Percentiles rank a stretch among this genome's conserved stretches.
Conservation (phyloP, 2,888 invertebrate genomes). For the Coremacera marginata region DNA sequence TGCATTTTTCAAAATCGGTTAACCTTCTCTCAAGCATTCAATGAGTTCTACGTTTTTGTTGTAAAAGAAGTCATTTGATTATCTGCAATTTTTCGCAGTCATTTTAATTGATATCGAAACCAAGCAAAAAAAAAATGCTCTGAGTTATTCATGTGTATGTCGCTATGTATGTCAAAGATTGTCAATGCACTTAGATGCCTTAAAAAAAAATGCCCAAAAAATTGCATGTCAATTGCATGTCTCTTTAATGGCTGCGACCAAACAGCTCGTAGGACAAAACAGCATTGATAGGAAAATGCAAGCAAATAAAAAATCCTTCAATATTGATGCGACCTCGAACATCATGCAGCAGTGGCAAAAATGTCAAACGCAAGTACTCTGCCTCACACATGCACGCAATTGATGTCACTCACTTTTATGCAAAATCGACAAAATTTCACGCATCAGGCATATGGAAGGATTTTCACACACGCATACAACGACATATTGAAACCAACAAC, state of each 20-base stretch:
- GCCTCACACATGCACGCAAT: neutral
- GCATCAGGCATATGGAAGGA: neutral
- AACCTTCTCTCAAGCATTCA: neutral
- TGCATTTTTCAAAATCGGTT: too few species aligned
- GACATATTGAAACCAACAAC: neutral
- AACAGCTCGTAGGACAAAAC: neutral
- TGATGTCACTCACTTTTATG: neutral
- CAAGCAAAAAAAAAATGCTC: neutral
- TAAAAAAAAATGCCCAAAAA: neutral
- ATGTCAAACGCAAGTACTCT: conserved; percentile 3
- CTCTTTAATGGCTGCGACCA: neutral
- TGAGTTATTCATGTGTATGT: neutral
- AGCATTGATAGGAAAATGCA: neutral
- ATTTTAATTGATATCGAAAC: conserved; percentile 23
- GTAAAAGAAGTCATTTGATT: conserved; percentile 8
- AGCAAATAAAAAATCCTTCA: neutral
- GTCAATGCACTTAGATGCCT: neutral
- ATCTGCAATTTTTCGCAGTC: neutral
- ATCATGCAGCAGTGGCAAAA: neutral
- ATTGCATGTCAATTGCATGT: neutral
- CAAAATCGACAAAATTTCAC: neutral
- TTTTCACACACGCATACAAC: too few species aligned
- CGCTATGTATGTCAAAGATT: neutral
- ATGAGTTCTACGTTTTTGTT: neutral
- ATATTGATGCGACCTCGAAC: conserved; percentile 10